Conservation (phyloP, 2,888 invertebrate genomes). For the Tanytarsus gracilentus region DNA sequence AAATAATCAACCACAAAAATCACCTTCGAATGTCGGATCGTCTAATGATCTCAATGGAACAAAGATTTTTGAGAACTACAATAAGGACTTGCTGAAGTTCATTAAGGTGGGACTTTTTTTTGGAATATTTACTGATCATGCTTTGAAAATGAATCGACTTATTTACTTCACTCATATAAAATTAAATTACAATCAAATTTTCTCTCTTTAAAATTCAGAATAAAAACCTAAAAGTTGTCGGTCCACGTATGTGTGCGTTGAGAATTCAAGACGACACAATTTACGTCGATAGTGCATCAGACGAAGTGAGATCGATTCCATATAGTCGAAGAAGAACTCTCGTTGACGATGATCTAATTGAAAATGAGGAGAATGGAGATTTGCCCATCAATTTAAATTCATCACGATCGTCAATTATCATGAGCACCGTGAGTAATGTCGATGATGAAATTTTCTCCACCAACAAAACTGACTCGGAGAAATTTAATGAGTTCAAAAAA, state of each 20-base stretch:
- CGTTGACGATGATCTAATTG: constrained; percentile 42
- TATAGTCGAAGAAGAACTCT: constrained; percentile 53
- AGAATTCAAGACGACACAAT: constrained; percentile 63
- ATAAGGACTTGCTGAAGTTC: constrained; percentile 43
- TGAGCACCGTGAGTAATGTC: constrained; percentile 14
- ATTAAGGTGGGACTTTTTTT: constrained; percentile 38
- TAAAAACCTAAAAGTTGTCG: constrained; percentile 45
- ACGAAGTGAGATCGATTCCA: constrained; percentile 59
- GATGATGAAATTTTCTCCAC: constrained; percentile 14
- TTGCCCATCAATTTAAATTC: constrained; percentile 6
- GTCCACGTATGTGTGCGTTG: constrained; percentile 67
- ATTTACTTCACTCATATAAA: background rate
- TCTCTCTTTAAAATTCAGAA: constrained; percentile 35
- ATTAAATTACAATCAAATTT: background rate
- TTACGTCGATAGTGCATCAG: constrained; percentile 64
- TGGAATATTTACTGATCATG: background rate
- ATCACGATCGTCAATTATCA: constrained; percentile 29
- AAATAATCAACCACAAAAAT: background rate
- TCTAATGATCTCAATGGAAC: constrained; percentile 42
- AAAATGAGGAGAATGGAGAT: constrained; percentile 40
- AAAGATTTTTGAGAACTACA: constrained; percentile 43
- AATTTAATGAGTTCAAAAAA: constrained; percentile 16
- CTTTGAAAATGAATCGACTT: background rate
- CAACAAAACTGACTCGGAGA: constrained; percentile 30
- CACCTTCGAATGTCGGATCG: constrained; percentile 34